Base-by-base conservation (phyloP, 2,113 vertebrate species). In the Arvicanthis niloticus region DNA sequence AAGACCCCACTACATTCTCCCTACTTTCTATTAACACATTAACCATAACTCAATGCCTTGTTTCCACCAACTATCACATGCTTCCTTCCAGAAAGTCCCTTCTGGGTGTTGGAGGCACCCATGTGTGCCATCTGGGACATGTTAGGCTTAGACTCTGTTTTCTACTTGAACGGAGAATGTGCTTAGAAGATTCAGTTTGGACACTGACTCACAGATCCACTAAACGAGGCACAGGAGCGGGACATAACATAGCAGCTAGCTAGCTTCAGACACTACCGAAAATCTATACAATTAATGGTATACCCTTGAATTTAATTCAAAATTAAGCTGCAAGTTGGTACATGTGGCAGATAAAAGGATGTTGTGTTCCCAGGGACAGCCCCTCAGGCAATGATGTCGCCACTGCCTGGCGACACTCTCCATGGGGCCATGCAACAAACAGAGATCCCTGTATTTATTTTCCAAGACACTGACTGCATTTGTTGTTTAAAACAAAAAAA, bases 81-180 rank as follows among this genome's bases (percentile, higher is more conserved):
- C 13, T 65, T 31, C 51, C 56, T 53, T 88, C 77, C 15, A n/a
- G 48, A 37, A 34, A 10, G 15, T 90, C 68, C 58, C 90, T 48
- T 78, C 58, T 51, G 65, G 15, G 37, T 62, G 4, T 67, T 12
- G 1, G 6, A 56, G 56, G n/a, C 37, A 15, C 11, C 37, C 11
- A 15, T 5, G 17, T 13, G 7, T 67, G 7, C 26, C 73, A 37
- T 53, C 19, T 7, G 58, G 24, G 40, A 95, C 65, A 84, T 5
- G n/a, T 93, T 89, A 34, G 68, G 10, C 77, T 67, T 65, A 75
- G 77, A 65, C n/a, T 75, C 58, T 81, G 21, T 89, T 86, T 96
- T 87, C 73, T 37, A 37, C 80, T 37, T 81, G 53, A 85, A 4
- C 4, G 45, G 82, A 26, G 16, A 34, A 56, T 21, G 65, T 62